Conservation (phyloP, 2,113 vertebrate genomes). For the Ploceus nigricollis region DNA sequence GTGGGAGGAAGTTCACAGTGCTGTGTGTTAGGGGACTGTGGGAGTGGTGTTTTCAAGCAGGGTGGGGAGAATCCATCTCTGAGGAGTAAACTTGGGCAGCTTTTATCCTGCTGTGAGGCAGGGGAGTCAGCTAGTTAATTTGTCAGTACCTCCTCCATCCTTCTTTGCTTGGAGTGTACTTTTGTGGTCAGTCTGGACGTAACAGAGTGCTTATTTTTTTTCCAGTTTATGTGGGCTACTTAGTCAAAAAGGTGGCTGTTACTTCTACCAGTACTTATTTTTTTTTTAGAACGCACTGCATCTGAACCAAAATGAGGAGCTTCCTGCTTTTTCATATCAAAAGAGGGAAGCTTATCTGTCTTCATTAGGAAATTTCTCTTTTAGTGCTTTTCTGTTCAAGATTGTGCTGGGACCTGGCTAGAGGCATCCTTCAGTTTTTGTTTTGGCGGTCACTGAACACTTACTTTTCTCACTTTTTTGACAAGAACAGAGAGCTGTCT, state of each 20-base stretch:
- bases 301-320: not conserved
- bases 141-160: not conserved
- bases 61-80: not conserved
- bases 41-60: not conserved
- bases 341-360: not conserved
- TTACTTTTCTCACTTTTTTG: not conserved
- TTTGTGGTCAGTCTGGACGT: not conserved
- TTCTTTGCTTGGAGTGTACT: not conserved
- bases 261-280: not conserved
- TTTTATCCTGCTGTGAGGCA: not conserved
- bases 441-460: not conserved
- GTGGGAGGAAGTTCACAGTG: not conserved
- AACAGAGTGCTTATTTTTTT: not conserved
- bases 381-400: not conserved
- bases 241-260: not conserved
- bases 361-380: not conserved
- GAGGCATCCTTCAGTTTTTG: not conserved
- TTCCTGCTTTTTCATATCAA: not conserved
- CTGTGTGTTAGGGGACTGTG: not conserved
- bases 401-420: not conserved
- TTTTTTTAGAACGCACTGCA: not conserved
- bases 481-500: not conserved
- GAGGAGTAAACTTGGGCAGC: not conserved
- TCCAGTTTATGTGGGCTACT: not conserved
- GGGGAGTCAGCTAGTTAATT: not conserved